phyloP scores from a whole-genome alignment of 2,113 vertebrate genomes.

The Myiozetetes cayanensis region DNA sequence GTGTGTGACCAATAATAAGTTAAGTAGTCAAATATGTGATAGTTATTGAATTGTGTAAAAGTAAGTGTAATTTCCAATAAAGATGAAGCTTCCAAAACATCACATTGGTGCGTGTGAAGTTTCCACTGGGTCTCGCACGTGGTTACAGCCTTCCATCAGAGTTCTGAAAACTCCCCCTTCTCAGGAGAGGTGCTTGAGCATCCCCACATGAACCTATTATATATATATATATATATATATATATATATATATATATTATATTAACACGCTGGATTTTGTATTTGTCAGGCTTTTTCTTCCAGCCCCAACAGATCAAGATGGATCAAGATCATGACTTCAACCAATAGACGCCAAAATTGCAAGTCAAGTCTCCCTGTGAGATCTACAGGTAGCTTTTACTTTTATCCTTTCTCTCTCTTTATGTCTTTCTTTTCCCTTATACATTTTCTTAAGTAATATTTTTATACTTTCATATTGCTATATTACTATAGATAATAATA shows the following conservation, averaged over 20 bases:
- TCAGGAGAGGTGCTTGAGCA: neutral
- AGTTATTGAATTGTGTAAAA: too few relatives aligned
- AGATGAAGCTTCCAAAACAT: too few relatives aligned
- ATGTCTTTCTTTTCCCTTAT: neutral
- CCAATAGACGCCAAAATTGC: neutral
- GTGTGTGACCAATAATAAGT: too few relatives aligned
- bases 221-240: too few relatives aligned
- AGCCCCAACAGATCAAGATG: neutral
- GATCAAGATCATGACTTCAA: neutral
- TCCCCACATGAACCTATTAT: neutral
- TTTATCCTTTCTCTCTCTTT: neutral
- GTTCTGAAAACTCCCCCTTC: neutral
- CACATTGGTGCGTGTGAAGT: too few relatives aligned
- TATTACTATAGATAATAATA: neutral
- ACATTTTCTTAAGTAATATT: neutral
- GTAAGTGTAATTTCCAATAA: too few relatives aligned
- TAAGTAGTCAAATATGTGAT: too few relatives aligned
- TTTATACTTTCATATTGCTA: neutral
- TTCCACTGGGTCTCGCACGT: too few relatives aligned
- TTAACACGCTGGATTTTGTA: neutral
- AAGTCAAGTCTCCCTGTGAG: fast-evolving
- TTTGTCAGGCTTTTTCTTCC: fast-evolving
- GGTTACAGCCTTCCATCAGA: too few relatives aligned
- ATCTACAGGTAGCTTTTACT: neutral
- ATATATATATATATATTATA: too few relatives aligned